phyloP scores from a whole-genome alignment of 2,113 vertebrate genomes.

The Cryptomyrus ogoouensis region DNA sequence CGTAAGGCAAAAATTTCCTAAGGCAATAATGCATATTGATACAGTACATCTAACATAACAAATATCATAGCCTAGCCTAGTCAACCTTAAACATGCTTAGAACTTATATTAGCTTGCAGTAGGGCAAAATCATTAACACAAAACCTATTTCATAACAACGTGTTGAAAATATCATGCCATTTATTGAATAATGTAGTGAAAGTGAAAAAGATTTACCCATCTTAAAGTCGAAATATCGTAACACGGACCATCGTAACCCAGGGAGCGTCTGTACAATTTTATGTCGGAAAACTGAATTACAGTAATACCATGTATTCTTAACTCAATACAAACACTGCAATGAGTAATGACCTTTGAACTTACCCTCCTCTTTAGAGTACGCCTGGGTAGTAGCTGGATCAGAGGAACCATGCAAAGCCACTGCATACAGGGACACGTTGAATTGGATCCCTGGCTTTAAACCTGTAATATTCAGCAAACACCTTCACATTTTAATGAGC shows the following conservation, averaged over 20 bases:
- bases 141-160: not conserved
- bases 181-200: not conserved
- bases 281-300: not conserved
- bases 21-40: not conserved
- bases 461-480: constrained; percentile 39
- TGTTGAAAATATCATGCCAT: not conserved
- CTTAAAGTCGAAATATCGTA: not conserved
- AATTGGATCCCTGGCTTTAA: constrained; percentile 50
- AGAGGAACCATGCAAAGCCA: constrained; percentile 50
- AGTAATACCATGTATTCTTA: not conserved
- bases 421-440: constrained; percentile 54
- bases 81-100: not conserved
- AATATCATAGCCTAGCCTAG: not conserved
- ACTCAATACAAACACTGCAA: not conserved
- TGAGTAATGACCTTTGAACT: constrained; percentile 17
- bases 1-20: not conserved
- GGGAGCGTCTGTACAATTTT: not conserved
- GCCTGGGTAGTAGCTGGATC: constrained; percentile 41
- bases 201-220: not conserved
- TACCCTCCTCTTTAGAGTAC: constrained; percentile 55
- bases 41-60: not conserved
- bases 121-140: not conserved
- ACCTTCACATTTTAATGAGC: not conserved
- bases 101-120: not conserved
- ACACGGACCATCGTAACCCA: not conserved